These are phyloP conservation scores for Bubo bubo DNA, from an alignment of 2,113 vertebrate genomes.

Conservation along the genomic window DNA sequence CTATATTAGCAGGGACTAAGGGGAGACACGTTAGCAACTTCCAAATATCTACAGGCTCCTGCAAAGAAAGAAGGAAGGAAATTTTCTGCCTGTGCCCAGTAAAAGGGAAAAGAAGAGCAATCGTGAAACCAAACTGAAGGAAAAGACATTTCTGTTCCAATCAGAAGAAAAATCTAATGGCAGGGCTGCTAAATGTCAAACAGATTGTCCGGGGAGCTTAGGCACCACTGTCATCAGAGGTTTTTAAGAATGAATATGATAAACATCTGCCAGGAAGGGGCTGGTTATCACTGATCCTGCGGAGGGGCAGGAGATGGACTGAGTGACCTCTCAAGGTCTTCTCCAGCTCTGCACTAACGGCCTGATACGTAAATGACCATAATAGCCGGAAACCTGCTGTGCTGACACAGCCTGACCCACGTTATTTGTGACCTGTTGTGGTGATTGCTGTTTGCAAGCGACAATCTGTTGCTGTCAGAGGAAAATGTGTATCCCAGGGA, in stretches of 20 bases:
- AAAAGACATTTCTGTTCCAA: neutral
- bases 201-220: neutral
- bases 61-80: neutral
- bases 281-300: accelerated
- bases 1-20: neutral
- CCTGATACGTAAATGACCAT: neutral
- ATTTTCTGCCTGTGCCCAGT: neutral
- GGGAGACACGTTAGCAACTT: neutral
- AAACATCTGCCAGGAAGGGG: conserved; percentile 36
- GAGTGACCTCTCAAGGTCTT: conserved; percentile 48
- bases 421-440: neutral
- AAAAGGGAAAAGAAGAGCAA: neutral
- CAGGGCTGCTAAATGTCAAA: conserved; percentile 5
- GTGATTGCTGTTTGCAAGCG: accelerated
- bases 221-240: accelerated
- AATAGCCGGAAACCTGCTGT: neutral
- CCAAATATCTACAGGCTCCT: neutral
- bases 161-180: neutral
- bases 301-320: neutral
- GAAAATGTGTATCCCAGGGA: accelerated
- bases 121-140: neutral
- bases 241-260: neutral
- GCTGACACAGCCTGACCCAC: neutral
- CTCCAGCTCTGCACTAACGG: neutral
- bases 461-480: neutral